Percentiles rank a stretch among this genome's conserved stretches.
Conservation (phyloP, 2,113 vertebrate species). For the Theristicus caerulescens region DNA sequence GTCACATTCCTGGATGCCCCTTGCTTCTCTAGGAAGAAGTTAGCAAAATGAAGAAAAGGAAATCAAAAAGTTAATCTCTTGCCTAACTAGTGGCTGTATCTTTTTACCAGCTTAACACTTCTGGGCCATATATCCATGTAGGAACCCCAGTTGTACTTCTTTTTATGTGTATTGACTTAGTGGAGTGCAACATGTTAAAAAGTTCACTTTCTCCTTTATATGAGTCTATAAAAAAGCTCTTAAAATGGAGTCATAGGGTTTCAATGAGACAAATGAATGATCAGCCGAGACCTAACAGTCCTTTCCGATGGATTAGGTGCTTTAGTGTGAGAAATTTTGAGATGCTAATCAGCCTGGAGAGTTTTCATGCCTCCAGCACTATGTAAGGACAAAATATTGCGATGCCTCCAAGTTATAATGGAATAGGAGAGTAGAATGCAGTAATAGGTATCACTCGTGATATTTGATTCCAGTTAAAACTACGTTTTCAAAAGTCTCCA, state of each 20-base stretch:
- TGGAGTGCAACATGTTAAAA: slow-evolving; percentile 77
- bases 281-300: slow-evolving; percentile 14
- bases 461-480: not conserved
- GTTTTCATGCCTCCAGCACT: not conserved
- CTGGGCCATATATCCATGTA: slow-evolving; percentile 24
- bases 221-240: slow-evolving; percentile 84
- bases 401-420: not conserved
- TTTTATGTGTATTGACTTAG: slow-evolving; percentile 78
- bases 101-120: slow-evolving; percentile 55
- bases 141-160: slow-evolving; percentile 63
- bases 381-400: not conserved
- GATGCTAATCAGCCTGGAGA: slow-evolving; percentile 33
- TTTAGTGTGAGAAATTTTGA: slow-evolving; percentile 35
- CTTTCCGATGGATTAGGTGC: slow-evolving; percentile 15
- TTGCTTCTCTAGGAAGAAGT: not conserved
- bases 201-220: slow-evolving; percentile 82
- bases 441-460: not conserved
- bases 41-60: not conserved
- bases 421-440: not conserved
- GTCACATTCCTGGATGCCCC: not conserved
- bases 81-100: not conserved
- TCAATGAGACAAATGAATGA: slow-evolving; percentile 71
- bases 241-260: slow-evolving; percentile 79
- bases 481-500: not conserved
- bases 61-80: not conserved